A percentile compares a stretch with the other conserved stretches of the same genome.
Evolutionary conservation across 2,888 invertebrate species (phyloP).

Genomic region (Nemapogon koenigi): DNA sequence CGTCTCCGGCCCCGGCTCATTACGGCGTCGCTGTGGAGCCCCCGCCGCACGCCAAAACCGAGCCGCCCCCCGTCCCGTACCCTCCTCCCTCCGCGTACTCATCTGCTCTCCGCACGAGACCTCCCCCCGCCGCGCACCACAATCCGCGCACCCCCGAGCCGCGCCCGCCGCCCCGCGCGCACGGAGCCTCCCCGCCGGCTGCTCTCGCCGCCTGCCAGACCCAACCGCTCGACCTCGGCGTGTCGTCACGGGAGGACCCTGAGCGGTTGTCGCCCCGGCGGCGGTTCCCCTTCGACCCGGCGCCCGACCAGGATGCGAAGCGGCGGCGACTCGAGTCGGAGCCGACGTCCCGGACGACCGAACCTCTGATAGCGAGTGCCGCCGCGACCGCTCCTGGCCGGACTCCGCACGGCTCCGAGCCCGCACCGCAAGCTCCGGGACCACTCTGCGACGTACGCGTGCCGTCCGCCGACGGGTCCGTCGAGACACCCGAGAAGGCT

Average conservation of each 20-base stretch:
- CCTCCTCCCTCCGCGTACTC: conserved; percentile 48
- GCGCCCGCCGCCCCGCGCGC: conserved; percentile 37
- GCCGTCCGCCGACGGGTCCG: conserved; percentile 67
- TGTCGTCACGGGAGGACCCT: conserved; percentile 67
- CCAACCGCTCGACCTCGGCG: conserved; percentile 80
- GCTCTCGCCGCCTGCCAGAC: conserved; percentile 67
- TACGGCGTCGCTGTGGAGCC: conserved; percentile 41
- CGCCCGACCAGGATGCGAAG: conserved; percentile 65
- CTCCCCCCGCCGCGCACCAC: conserved; percentile 68
- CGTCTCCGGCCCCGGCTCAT: conserved; percentile 55
- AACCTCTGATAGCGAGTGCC: conserved; percentile 74
- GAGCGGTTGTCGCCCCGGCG: conserved; percentile 69
- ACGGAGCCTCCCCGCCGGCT: conserved; percentile 34
- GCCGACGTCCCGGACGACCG: conserved; percentile 38
- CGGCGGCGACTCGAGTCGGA: conserved; percentile 67
- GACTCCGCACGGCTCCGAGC: conserved; percentile 64
- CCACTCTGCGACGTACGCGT: conserved; percentile 61
- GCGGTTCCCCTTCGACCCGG: conserved; percentile 62
- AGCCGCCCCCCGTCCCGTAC: conserved; percentile 48
- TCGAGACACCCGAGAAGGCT: conserved; percentile 60
- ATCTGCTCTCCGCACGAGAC: conserved; percentile 37
- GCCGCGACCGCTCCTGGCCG: conserved; percentile 75
- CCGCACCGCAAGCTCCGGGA: conserved; percentile 52
- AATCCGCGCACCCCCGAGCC: conserved; percentile 59
- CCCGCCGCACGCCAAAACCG: conserved; percentile 67